phyloP scores from a whole-genome alignment of 2,113 vertebrate species.

The Laticauda colubrina region DNA sequence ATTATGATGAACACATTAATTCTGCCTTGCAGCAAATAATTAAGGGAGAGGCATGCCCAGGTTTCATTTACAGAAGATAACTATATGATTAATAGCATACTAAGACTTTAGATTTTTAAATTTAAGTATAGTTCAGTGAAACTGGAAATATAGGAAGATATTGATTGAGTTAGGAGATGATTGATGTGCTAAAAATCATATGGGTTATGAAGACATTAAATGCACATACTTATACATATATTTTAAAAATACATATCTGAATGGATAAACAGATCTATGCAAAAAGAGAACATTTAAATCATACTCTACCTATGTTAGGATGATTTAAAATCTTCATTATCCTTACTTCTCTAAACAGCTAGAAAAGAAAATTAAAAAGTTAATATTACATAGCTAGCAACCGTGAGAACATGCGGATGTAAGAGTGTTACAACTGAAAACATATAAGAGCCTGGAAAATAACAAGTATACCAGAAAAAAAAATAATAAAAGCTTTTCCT shows the following conservation, averaged over 20 bases:
- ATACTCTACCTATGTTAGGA: conserved; percentile 90
- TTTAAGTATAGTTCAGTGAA: not conserved
- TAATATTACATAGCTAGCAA: conserved; percentile 44
- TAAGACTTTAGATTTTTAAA: not conserved
- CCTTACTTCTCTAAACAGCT: conserved; percentile 99
- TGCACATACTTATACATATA: not conserved
- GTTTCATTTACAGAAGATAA: not conserved
- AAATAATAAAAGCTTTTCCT: not conserved
- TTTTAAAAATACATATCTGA: not conserved
- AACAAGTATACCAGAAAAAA: conserved; percentile 27
- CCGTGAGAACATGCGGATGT: not conserved
- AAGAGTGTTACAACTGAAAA: not conserved
- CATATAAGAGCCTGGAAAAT: not conserved
- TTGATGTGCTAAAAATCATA: not conserved
- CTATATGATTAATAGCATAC: not conserved
- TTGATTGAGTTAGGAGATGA: not conserved
- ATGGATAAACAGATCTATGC: not conserved
- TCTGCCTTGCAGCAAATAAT: not conserved
- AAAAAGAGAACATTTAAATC: not conserved
- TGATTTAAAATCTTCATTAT: conserved; percentile 99
- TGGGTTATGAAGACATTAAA: not conserved
- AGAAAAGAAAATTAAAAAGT: conserved; percentile 62
- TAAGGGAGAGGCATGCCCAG: not conserved
- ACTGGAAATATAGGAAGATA: not conserved
- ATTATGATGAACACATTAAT: not conserved